Percentiles rank a stretch among this genome's conserved stretches.
These are phyloP conservation scores for Volucella zonaria DNA, from an alignment of 2,888 invertebrate genomes.

Conservation along the genomic window DNA sequence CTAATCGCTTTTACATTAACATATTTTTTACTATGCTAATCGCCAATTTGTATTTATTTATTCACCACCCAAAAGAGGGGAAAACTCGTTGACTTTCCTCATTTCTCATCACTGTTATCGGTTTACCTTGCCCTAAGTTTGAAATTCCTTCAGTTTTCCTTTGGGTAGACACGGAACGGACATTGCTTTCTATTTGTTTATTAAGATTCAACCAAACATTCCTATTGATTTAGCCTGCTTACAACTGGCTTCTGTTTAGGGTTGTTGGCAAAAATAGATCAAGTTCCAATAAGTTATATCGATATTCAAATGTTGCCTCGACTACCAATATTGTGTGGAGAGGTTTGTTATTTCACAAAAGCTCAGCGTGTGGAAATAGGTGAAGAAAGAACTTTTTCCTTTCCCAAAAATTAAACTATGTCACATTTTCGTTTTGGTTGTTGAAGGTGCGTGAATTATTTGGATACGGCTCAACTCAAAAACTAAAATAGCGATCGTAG, in stretches of 20 bases:
- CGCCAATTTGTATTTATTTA: slow-evolving; percentile 64
- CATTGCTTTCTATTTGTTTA: slow-evolving; percentile 58
- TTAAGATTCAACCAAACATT: slow-evolving; percentile 62
- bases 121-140: slow-evolving; percentile 32
- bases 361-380: slow-evolving; percentile 51
- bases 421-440: slow-evolving; percentile 67
- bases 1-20: slow-evolving; percentile 67
- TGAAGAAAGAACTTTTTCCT: slow-evolving; percentile 46
- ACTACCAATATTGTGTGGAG: slow-evolving; percentile 21
- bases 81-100: slow-evolving; percentile 6
- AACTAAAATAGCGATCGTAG: slow-evolving; percentile 18
- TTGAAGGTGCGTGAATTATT: slow-evolving; percentile 70
- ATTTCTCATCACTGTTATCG: slow-evolving; percentile 18
- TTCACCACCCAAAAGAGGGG: slow-evolving; percentile 52
- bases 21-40: slow-evolving; percentile 57
- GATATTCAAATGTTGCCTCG: slow-evolving; percentile 59
- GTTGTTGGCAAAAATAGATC: slow-evolving; percentile 68
- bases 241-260: slow-evolving; percentile 29
- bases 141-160: slow-evolving; percentile 39
- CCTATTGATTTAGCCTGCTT: slow-evolving; percentile 68
- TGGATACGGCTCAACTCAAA: not conserved
- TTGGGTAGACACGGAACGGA: slow-evolving; percentile 37
- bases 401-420: slow-evolving; percentile 61
- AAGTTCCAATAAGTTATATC: slow-evolving; percentile 72
- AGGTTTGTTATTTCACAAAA: slow-evolving; percentile 66